Percentiles rank a stretch among this genome's conserved stretches.
These are phyloP conservation scores for Tadarida brasiliensis DNA, from an alignment of 2,797 vertebrate genomes.

Conservation along the genomic window DNA sequence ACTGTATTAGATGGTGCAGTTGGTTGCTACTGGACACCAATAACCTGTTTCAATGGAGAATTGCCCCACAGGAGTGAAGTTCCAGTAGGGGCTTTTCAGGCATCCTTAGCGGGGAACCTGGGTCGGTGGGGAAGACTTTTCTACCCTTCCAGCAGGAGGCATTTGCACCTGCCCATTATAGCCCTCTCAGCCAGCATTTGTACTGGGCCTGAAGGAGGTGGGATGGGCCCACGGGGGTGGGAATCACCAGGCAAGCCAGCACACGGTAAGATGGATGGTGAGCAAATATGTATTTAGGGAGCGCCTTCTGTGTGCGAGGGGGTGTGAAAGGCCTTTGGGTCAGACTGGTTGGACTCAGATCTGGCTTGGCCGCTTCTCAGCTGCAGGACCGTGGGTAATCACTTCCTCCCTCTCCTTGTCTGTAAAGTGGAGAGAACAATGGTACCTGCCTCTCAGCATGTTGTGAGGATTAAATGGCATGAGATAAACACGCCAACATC, in stretches of 20 bases:
- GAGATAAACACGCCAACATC: rapidly evolving
- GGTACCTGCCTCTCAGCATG: neutral
- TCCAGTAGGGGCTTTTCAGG: neutral
- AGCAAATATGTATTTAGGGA: neutral
- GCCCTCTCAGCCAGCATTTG: neutral
- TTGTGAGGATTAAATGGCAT: neutral
- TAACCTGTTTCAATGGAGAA: neutral
- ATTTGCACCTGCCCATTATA: neutral
- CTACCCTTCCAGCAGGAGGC: neutral
- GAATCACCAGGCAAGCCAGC: neutral
- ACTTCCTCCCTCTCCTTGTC: neutral
- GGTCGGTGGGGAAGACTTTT: neutral
- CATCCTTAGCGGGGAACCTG: neutral
- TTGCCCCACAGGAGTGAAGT: neutral
- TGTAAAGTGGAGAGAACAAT: neutral
- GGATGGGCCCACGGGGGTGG: neutral
- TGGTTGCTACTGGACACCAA: neutral
- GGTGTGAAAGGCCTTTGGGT: neutral
- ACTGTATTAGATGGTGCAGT: neutral
- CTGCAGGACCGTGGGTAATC: neutral
- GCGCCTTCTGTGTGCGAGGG: neutral
- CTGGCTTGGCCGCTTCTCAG: neutral
- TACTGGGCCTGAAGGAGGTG: neutral
- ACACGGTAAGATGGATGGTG: neutral
- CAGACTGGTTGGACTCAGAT: neutral